Base-by-base conservation (phyloP, 2,888 invertebrate genomes). In the Tuta absoluta region DNA sequence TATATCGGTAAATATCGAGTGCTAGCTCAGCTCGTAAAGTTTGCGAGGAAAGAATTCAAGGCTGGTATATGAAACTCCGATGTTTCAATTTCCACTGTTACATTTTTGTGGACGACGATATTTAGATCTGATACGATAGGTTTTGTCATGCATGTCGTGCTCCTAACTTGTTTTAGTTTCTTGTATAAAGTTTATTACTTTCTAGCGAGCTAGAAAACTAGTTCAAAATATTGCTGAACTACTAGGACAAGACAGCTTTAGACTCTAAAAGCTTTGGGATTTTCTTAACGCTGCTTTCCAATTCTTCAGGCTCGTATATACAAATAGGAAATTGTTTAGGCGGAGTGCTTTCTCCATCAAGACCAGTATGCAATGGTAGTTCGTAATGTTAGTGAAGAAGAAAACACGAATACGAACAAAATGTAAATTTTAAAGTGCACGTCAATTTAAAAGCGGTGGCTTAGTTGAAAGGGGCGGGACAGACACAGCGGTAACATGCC, bases 41-140 rank as follows among this genome's bases (percentile, higher is more conserved):
- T 41, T 38, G 45, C 64, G 53, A 21, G 64, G 53, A 51, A 64
- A 61, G 64, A 53, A 61, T 49, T n/a, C 45, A 45, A 12, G n/a
- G 8, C 49, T 49, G 17, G 8, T 49, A 49, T 57, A 21, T 8
- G 8, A 23, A 7, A 7, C 51, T 51, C 51, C 21, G 23, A 21
- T 37, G 37, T 51, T 49, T 51, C 8, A 0, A 51, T 21, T 51
- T 51, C 17, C 19, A 7, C 23, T 23, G 19, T 14, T 5, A 51
- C 23, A 51, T 21, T 17, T 51, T 23, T 51, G n/a, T n/a, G n/a
- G n/a, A n/a, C n/a, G n/a, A n/a, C n/a, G n/a, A n/a, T n/a, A n/a
- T n/a, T n/a, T n/a, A n/a, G n/a, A n/a, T n/a, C n/a, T n/a, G 45
- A 45, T 41, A 41, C 14, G 41, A n/a, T 14, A 41, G 5, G 1